Conservation (phyloP, 2,113 vertebrate species). For the Chionomys nivalis region DNA sequence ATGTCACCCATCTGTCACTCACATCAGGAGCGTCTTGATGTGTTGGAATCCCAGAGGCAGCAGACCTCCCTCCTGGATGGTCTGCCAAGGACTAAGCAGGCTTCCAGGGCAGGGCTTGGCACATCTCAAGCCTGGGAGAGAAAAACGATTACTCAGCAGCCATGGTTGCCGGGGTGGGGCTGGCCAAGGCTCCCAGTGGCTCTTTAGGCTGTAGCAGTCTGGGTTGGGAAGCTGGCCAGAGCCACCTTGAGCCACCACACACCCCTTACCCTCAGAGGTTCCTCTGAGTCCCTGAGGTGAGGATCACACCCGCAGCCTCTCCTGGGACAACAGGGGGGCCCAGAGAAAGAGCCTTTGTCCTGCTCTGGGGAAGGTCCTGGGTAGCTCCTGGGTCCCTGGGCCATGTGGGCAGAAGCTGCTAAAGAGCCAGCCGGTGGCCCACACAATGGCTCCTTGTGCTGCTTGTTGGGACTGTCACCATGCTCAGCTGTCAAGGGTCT, state of each 20-base stretch:
- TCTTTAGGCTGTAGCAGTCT: not conserved
- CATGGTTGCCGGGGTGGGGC: fast-evolving
- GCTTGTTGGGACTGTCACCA: conserved; percentile 6
- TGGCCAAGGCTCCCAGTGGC: not conserved
- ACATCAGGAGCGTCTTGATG: fast-evolving
- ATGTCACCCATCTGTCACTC: too few relatives aligned
- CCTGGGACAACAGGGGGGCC: not conserved
- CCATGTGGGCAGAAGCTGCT: not conserved
- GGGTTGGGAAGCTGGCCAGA: not conserved
- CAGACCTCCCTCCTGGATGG: not conserved
- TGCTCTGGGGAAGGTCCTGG: not conserved
- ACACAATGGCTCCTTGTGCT: conserved; percentile 35
- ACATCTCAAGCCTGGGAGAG: not conserved
- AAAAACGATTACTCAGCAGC: not conserved
- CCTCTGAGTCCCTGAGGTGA: not conserved
- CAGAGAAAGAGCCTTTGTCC: conserved; percentile 44
- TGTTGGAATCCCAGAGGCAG: fast-evolving
- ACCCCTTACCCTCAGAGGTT: not conserved
- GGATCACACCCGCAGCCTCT: not conserved
- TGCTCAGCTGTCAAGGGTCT: not conserved
- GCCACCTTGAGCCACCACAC: not conserved
- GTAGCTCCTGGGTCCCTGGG: not conserved
- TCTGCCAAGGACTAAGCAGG: not conserved
- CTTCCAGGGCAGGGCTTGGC: not conserved
- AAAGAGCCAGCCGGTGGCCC: not conserved